Conservation (phyloP, 2,797 vertebrate genomes). For the Mormyrops attenuatus region DNA sequence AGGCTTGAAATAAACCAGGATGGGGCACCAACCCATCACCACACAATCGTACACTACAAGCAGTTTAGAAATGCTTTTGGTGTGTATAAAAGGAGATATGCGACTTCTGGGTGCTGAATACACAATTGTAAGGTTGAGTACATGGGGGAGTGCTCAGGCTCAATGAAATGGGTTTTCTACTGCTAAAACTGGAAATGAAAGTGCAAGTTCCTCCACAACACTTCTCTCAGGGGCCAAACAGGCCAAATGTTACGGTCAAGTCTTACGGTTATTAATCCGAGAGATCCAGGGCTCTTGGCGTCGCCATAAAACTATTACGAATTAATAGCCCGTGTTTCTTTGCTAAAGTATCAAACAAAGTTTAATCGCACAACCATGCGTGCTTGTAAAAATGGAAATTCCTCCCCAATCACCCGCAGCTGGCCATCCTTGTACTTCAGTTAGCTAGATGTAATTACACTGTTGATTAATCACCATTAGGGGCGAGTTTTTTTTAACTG, state of each 20-base stretch:
- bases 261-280: constrained; percentile 44
- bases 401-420: constrained; percentile 57
- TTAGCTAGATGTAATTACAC: constrained; percentile 57
- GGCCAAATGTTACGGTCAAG: constrained; percentile 39
- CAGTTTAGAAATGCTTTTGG: neutral
- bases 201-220: neutral
- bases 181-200: constrained; percentile 1
- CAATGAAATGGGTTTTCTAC: neutral
- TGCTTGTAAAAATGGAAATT: constrained; percentile 48
- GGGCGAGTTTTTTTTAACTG: constrained; percentile 51
- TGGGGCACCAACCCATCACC: neutral
- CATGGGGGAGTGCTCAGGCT: neutral
- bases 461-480: constrained; percentile 65
- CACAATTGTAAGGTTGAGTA: neutral
- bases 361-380: constrained; percentile 52
- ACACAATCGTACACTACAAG: neutral
- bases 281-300: constrained; percentile 32
- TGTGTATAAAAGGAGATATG: neutral
- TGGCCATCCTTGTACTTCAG: constrained; percentile 57
- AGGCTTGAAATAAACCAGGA: neutral
- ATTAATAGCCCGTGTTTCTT: constrained; percentile 51
- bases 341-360: constrained; percentile 54
- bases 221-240: constrained; percentile 28
- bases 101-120: neutral
- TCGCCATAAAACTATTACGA: constrained; percentile 45